Base-by-base conservation (phyloP, 2,888 invertebrate genomes). In the Stramonita haemastoma region DNA sequence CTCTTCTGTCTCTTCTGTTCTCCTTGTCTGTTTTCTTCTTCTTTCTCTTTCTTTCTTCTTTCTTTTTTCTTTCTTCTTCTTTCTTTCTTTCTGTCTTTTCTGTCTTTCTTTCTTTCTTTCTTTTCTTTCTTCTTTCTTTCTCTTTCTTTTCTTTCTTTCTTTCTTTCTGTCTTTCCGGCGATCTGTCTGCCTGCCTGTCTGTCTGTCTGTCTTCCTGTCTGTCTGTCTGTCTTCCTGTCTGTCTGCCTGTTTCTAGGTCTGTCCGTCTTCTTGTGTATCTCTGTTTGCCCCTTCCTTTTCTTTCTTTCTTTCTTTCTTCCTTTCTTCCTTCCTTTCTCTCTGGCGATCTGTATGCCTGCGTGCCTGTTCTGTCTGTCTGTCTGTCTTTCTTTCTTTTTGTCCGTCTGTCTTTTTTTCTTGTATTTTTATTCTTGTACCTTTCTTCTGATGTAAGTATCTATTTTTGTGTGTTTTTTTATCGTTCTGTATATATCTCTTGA, bases 291-390 rank as follows among this genome's bases (percentile, higher is more conserved):
- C 73, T 73, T 36, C 70, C 32, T 89, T 70, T 46, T 46, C 46
- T 46, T 2, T 46, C 46, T 46, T 46, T 46, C 46, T 5, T 46
- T 46, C 46, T 46, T 46, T 46, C 46, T 46, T 46, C 46, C 46
- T 46, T 46, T 46, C 46, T 46, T 46, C 46, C 46, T 46, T 46
- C 8, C 46, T 46, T 46, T 46, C 46, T 46, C 8, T 46, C 46
- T 70, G 26, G 66, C 17, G 5, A 13, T 85, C 46, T 46, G 46
- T 8, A 8, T 46, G 46, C 60, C 46, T 46, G 46, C 46, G 46
- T 46, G 46, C 73, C 26, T 85, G 83, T 34, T 86, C 26, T 85
- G 83, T 34, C 36, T 36, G n/a, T 85, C 34, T 70, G 85, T 70
- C 46, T 46, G 46, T 46, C 46, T 46, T n/a, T 2, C 46, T 46